Conservation (phyloP, 1,140 invertebrate species). For the Asobara japonica region DNA sequence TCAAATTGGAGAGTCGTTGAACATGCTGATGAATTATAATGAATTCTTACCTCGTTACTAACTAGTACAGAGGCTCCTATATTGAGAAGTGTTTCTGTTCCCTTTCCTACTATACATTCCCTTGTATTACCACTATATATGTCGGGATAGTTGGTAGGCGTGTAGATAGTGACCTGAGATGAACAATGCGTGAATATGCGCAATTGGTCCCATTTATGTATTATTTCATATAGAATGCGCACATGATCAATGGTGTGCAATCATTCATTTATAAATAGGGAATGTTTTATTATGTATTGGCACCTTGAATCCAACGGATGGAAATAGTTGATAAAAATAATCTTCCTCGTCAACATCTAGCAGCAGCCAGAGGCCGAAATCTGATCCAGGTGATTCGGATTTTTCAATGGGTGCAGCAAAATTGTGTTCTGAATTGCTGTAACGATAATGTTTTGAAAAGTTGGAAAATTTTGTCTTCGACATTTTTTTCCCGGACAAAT, state of each 20-base stretch:
- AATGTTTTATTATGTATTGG: too few relatives aligned
- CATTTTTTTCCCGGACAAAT: too few relatives aligned
- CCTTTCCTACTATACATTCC: background rate
- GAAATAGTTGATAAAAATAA: background rate
- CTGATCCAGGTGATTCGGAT: background rate
- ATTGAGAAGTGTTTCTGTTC: background rate
- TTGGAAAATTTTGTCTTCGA: too few relatives aligned
- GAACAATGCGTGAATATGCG: too few relatives aligned
- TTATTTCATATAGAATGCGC: too few relatives aligned
- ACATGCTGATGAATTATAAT: too few relatives aligned
- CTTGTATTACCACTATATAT: background rate
- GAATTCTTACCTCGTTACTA: background rate
- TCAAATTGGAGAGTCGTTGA: background rate
- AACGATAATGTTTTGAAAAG: too few relatives aligned
- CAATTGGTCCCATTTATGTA: too few relatives aligned
- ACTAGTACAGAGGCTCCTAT: background rate
- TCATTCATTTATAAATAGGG: background rate
- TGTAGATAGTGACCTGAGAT: background rate
- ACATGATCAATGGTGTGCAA: background rate
- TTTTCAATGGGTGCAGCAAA: background rate
- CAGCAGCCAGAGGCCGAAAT: background rate
- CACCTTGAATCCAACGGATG: background rate
- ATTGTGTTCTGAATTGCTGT: too few relatives aligned
- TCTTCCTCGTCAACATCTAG: background rate
- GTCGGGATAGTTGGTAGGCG: background rate